Evolutionary conservation across 2,113 vertebrate genomes (phyloP), one percentile per base, ranked within the genome.

Genomic region (Eonycteris spelaea): DNA sequence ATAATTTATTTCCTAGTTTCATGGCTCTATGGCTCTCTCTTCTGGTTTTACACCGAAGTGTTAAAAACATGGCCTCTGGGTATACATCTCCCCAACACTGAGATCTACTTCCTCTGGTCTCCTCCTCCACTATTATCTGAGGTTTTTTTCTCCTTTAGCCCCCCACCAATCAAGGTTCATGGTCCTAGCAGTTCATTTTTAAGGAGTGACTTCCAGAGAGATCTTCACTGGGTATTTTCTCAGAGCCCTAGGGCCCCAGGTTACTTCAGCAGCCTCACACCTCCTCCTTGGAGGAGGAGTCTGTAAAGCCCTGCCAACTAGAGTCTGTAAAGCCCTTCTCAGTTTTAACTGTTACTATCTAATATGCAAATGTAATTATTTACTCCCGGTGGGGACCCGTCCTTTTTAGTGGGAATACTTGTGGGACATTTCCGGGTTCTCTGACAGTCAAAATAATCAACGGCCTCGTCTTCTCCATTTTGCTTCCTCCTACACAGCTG

Each of bases 21-120:
- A 33, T 71, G 86, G 86, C 77, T 91, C 86, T 75, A 68, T 55
- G 63, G 75, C 65, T 84, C 95, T 79, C 93, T 90, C 97, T 95
- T 86, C 84, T 97, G 91, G 89, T 73, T 93, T 92, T 91, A 87
- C 18, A 70, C 3, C 80, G 18, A 97, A 92, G 40, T 82, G 70
- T 48, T 65, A 84, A 71, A 95, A 95, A 85, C 7, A 75, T 1
- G 53, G 65, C 65, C 85, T 65, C 55, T 40, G 16, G 35, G 70
- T 21, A 3, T 30, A 68, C 59, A 80, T 59, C n/a, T 89, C 24
- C 51, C 88, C 51, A 87, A 12, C 65, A 85, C 80, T 93, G 53
- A 97, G 22, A 94, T 71, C 9, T 19, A 71, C 19, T 67, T 77
- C 59, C 26, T 96, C 78, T 83, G 51, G 26, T n/a, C 35, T 53